A percentile compares a stretch with the other conserved stretches of the same genome.
phyloP scores from a whole-genome alignment of 2,113 vertebrate genomes.

The Cebus imitator region DNA sequence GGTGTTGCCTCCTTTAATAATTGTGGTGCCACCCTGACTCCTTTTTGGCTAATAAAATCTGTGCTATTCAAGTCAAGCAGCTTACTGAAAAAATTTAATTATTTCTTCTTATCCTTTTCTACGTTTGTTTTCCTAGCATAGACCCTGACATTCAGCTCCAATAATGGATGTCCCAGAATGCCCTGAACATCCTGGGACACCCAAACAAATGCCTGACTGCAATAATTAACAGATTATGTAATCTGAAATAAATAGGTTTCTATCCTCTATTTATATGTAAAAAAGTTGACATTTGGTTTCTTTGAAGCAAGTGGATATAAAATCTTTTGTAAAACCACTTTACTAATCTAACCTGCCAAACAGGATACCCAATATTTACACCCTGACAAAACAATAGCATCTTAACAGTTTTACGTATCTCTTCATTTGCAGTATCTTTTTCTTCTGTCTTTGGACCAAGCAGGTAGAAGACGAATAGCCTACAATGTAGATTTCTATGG shows the following conservation, averaged over 20 bases:
- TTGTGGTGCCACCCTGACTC: background rate
- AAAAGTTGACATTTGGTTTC: background rate
- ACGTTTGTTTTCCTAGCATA: background rate
- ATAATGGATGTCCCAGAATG: constrained; percentile 1
- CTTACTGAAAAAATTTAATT: constrained; percentile 1
- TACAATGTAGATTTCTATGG: background rate
- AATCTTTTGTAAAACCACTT: background rate
- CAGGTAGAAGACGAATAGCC: background rate
- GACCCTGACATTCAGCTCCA: background rate
- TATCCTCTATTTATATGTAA: background rate
- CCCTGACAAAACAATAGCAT: background rate
- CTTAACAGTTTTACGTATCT: background rate
- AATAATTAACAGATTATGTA: constrained; percentile 65
- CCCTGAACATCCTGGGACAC: background rate
- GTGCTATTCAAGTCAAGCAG: constrained; percentile 29
- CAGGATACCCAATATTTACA: background rate
- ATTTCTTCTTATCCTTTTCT: background rate
- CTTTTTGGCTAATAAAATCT: constrained; percentile 42
- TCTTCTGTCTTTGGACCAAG: background rate
- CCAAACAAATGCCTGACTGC: constrained; percentile 19
- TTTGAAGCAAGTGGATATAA: background rate
- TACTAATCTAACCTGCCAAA: background rate
- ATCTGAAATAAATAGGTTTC: constrained; percentile 31
- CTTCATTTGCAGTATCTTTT: background rate
- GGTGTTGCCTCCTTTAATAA: background rate